Evolutionary conservation across 2,888 invertebrate genomes (phyloP), one percentile per base, ranked within the genome.

Genomic region (Tridacna crocea): DNA sequence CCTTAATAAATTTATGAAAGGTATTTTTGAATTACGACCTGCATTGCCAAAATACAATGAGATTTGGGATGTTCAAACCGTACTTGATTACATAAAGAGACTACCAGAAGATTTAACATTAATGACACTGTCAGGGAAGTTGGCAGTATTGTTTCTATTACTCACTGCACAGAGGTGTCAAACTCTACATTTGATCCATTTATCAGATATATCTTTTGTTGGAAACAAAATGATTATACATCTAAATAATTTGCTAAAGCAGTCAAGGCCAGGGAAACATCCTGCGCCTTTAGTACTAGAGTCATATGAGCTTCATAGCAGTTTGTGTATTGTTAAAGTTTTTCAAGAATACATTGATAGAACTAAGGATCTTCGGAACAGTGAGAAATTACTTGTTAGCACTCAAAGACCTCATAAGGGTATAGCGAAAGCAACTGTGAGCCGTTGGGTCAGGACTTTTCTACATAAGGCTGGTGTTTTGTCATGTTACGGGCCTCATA

Each of bases 61-160:
- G 10, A 68, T 19, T n/a, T 68, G 68, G 68, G 68, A 68, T 68
- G 68, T 68, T 11, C 8, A 12, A n/a, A 27, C 4, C 17, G n/a
- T n/a, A n/a, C n/a, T n/a, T n/a, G n/a, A n/a, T n/a, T n/a, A n/a
- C n/a, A n/a, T n/a, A n/a, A n/a, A 68, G 68, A 46, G n/a, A 6
- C 11, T 68, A 19, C 26, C 65, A 3, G 10, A 46, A 17, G n/a
- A 27, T 22, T 15, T 19, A 4, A 36, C 46, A 15, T 22, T 68
- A 8, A 10, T 68, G 8, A 3, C 3, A 19, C 47, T 68, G 22
- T 68, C 68, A 46, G 36, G n/a, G n/a, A 68, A 68, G 46, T 15
- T 68, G 47, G 17, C n/a, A 17, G n/a, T 68, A 10, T 68, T 68
- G 47, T 68, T 68, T 46, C 46, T 68, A n/a, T n/a, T n/a, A n/a